Evolutionary conservation across 2,797 vertebrate species (phyloP).

Genomic region (Salarias fasciatus): DNA sequence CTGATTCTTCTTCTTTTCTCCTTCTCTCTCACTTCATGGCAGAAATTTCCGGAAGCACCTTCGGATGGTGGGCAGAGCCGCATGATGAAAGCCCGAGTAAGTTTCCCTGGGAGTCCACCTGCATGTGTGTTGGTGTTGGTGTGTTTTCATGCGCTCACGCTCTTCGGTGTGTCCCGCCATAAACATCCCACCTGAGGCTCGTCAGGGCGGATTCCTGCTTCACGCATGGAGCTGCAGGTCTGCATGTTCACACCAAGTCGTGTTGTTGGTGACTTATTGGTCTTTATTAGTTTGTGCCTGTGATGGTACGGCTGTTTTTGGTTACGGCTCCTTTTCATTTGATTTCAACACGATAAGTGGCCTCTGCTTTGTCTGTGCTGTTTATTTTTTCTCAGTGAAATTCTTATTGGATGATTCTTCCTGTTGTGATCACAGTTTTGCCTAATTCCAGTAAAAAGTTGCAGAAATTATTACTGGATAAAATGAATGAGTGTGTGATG

Average conservation of each 20-base stretch:
- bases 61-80: conserved; percentile 97
- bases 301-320: no score
- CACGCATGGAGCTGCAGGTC: conserved; percentile 15
- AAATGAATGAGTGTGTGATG: neutral
- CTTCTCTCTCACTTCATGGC: conserved; percentile 21
- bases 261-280: neutral
- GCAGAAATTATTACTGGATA: neutral
- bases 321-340: no score
- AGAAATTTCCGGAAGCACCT: conserved; percentile 99
- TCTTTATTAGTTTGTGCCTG: neutral
- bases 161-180: neutral
- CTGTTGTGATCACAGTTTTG: neutral
- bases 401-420: no score
- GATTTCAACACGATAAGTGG: no score
- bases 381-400: no score
- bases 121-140: conserved; percentile 1
- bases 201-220: conserved; percentile 13
- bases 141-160: conserved; percentile 14
- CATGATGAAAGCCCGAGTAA: conserved; percentile 94
- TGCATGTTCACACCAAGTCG: neutral
- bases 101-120: conserved; percentile 48
- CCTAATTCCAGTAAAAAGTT: neutral
- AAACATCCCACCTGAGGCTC: conserved; percentile 1
- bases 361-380: no score
- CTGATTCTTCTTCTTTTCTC: conserved; percentile 4